Conservation (phyloP, 2,797 vertebrate genomes). For the Psittacula derbiana region DNA sequence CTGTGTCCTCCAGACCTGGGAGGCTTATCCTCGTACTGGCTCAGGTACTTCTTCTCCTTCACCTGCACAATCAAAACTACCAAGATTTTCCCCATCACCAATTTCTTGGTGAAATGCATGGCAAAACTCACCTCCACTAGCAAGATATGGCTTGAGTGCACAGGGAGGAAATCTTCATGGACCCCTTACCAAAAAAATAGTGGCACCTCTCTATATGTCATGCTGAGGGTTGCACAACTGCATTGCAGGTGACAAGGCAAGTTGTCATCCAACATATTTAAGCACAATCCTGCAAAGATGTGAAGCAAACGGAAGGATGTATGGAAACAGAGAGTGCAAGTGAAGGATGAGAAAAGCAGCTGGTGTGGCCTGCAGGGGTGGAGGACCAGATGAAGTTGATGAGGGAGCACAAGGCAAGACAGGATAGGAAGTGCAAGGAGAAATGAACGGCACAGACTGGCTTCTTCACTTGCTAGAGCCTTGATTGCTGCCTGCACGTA, state of each 20-base stretch:
- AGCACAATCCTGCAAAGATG: not conserved
- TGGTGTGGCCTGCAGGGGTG: not conserved
- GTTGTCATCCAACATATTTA: not conserved
- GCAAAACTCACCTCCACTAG: not conserved
- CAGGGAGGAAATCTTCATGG: not conserved
- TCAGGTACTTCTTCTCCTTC: not conserved
- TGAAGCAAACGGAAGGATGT: not conserved
- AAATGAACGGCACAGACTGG: accelerated
- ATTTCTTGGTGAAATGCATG: not conserved
- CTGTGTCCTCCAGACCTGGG: not conserved
- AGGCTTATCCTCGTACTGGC: not conserved
- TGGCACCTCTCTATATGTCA: not conserved
- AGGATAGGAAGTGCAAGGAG: not conserved
- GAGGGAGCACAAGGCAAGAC: not conserved
- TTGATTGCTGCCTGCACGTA: accelerated
- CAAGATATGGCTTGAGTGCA: not conserved
- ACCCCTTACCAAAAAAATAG: not conserved
- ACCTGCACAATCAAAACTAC: not conserved
- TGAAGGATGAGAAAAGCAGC: not conserved
- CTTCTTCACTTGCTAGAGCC: not conserved
- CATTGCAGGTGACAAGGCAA: not conserved
- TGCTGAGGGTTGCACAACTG: not conserved
- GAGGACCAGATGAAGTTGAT: not conserved
- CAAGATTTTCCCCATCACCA: not conserved
- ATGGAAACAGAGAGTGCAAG: accelerated